phyloP scores from a whole-genome alignment of 2,113 vertebrate species.

The Tinamus guttatus region DNA sequence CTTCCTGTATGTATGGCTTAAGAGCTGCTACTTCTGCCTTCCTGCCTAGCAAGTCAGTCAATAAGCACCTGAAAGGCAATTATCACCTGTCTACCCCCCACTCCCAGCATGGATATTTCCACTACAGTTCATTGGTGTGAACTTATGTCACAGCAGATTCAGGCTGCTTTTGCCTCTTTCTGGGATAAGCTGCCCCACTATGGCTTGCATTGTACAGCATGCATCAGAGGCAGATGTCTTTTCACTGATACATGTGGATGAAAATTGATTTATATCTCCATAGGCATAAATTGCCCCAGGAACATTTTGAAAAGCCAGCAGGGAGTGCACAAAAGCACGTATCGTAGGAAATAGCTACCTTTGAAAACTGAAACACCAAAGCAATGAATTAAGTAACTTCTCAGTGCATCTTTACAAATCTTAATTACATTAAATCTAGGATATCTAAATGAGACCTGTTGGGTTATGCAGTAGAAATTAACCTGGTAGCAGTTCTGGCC shows the following conservation, averaged over 20 bases:
- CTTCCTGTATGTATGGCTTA: not conserved
- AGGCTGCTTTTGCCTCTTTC: not conserved
- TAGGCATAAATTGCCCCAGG: not conserved
- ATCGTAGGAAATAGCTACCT: not conserved
- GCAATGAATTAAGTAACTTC: not conserved
- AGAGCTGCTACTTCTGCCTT: conserved; percentile 10
- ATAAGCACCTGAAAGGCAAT: conserved; percentile 65
- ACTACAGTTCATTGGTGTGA: not conserved
- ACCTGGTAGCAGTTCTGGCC: not conserved
- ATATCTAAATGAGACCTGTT: not conserved
- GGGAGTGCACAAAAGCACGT: fast-evolving
- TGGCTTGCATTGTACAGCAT: not conserved
- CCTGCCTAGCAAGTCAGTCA: conserved; percentile 30
- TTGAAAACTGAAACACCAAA: not conserved
- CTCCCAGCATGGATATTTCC: not conserved
- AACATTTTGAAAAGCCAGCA: not conserved
- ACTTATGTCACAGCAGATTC: not conserved
- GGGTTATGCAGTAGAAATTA: not conserved
- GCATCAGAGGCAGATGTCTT: not conserved
- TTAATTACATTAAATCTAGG: not conserved
- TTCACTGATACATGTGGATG: not conserved
- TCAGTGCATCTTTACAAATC: not conserved
- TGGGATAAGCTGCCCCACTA: not conserved
- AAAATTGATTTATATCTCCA: not conserved
- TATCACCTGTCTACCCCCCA: conserved; percentile 60